These are phyloP conservation scores for Camelus dromedarius DNA, from an alignment of 2,113 vertebrate genomes.

Conservation along the genomic window DNA sequence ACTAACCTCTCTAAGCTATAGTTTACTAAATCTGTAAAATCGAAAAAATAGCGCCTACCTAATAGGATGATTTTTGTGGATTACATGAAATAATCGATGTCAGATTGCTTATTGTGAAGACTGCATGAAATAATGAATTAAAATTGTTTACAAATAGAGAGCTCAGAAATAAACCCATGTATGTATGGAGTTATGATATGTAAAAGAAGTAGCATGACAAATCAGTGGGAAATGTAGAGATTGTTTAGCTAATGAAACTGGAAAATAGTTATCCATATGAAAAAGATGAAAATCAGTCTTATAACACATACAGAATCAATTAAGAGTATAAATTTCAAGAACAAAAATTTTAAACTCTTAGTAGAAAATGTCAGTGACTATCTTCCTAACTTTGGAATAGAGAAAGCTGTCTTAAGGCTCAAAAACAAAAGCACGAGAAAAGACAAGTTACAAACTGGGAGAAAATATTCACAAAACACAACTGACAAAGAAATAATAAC, in stretches of 20 bases:
- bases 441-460: background rate
- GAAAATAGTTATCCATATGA: constrained; percentile 31
- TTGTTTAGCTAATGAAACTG: constrained; percentile 20
- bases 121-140: constrained; percentile 23
- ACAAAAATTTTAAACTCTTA: constrained; percentile 30
- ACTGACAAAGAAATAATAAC: background rate
- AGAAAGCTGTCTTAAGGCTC: background rate
- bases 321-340: constrained; percentile 42
- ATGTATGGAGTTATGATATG: background rate
- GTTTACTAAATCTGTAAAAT: constrained; percentile 34
- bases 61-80: background rate
- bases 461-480: constrained; percentile 11
- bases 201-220: constrained; percentile 10
- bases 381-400: background rate
- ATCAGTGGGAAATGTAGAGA: constrained; percentile 26
- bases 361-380: constrained; percentile 11
- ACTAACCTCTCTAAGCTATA: background rate
- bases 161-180: background rate
- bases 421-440: constrained; percentile 17
- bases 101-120: constrained; percentile 47
- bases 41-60: background rate
- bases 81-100: constrained; percentile 15
- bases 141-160: constrained; percentile 19
- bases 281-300: constrained; percentile 45
- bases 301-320: background rate